phyloP scores from a whole-genome alignment of 2,888 invertebrate species.

The Agriopis marginaria region DNA sequence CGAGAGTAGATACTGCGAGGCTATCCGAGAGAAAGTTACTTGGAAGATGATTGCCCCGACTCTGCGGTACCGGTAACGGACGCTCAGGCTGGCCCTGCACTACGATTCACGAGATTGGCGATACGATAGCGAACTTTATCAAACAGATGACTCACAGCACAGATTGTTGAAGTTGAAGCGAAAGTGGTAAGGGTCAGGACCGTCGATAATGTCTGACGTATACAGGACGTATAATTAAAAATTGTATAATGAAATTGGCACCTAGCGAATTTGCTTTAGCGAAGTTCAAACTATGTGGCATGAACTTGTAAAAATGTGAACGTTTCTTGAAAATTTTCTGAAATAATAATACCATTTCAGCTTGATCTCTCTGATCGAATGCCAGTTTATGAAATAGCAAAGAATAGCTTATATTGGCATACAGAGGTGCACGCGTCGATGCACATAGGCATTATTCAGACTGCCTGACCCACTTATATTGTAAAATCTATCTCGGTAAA shows the following conservation, averaged over 20 bases:
- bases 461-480: slow-evolving; percentile 41
- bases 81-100: background rate
- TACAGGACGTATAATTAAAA: no score
- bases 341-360: background rate
- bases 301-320: no score
- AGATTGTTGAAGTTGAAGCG: slow-evolving; percentile 7
- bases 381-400: background rate
- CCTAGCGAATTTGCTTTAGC: no score
- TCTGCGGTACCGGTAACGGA: slow-evolving; percentile 26
- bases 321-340: no score
- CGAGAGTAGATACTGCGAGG: slow-evolving; percentile 3
- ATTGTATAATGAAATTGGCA: no score
- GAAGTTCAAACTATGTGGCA: no score
- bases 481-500: slow-evolving; percentile 30
- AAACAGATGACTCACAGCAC: slow-evolving; percentile 4
- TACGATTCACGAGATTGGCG: slow-evolving; percentile 2
- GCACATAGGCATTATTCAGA: slow-evolving; percentile 35
- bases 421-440: slow-evolving; percentile 35
- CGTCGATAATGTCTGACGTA: background rate
- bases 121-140: slow-evolving; percentile 5
- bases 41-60: background rate
- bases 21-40: slow-evolving; percentile 38
- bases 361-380: no score
- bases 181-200: slow-evolving; percentile 13
- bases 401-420: slow-evolving; percentile 12